Percentiles rank a stretch among this genome's conserved stretches.
Evolutionary conservation across 1,140 invertebrate species (phyloP).

Genomic region (Diplogasteroides magnus): DNA sequence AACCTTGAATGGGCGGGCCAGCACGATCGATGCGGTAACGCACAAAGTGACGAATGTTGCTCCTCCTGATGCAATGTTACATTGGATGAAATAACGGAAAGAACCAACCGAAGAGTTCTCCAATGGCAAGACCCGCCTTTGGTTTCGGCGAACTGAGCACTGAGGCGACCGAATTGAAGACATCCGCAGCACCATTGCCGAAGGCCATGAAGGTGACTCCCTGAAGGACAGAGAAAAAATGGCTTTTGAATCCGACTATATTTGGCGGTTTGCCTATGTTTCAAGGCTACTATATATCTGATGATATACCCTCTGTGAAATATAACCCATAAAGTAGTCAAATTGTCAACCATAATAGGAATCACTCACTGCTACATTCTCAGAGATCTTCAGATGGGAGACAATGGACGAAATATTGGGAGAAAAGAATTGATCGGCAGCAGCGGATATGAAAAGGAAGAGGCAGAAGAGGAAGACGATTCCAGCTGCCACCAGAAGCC

Average conservation of each 20-base stretch:
- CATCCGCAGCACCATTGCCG: constrained; percentile 73
- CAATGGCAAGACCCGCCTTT: constrained; percentile 62
- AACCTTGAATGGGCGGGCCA: constrained; percentile 63
- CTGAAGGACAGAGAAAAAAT: too few relatives aligned
- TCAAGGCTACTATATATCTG: too few relatives aligned
- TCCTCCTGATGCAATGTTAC: constrained; percentile 44
- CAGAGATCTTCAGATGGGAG: constrained; percentile 65
- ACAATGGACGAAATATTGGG: constrained; percentile 67
- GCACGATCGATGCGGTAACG: constrained; percentile 65
- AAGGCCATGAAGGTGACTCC: constrained; percentile 73
- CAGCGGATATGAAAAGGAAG: constrained; percentile 64
- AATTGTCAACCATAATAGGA: too few relatives aligned
- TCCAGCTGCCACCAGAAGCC: constrained; percentile 4
- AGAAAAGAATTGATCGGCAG: constrained; percentile 69
- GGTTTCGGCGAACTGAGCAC: constrained; percentile 57
- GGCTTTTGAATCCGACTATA: too few relatives aligned
- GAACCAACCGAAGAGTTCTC: constrained; percentile 60
- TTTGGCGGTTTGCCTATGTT: too few relatives aligned
- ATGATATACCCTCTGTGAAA: too few relatives aligned
- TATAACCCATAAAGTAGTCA: too few relatives aligned
- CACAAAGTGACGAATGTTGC: constrained; percentile 68
- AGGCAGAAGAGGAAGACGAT: constrained; percentile 64
- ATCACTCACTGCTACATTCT: constrained; percentile 68
- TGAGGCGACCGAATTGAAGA: constrained; percentile 66
- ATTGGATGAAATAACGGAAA: background rate